Evolutionary conservation across 1,140 invertebrate species (phyloP).

Genomic region (Hydropsyche tenuis): DNA sequence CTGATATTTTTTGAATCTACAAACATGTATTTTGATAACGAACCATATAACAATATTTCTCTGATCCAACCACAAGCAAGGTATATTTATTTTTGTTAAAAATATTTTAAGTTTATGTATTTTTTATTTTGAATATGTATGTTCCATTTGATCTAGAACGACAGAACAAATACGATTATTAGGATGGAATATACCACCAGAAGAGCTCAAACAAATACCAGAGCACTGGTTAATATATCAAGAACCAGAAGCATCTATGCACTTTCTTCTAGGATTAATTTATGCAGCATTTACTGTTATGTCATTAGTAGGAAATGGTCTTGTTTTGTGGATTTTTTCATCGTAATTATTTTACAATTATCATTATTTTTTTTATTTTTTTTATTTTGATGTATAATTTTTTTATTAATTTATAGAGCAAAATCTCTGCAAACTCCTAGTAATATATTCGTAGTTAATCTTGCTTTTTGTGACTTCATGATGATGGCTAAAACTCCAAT

Average conservation of each 20-base stretch:
- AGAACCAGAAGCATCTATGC: conserved; percentile 80
- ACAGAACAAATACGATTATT: conserved; percentile 61
- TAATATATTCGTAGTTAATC: conserved; percentile 87
- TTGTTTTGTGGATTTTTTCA: conserved; percentile 89
- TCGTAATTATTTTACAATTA: conserved; percentile 66
- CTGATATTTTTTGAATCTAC: neutral
- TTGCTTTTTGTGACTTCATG: conserved; percentile 85
- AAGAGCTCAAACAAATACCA: conserved; percentile 77
- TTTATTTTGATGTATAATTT: conserved; percentile 38
- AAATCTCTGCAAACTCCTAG: conserved; percentile 85
- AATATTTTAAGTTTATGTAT: neutral
- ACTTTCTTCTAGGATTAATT: conserved; percentile 81
- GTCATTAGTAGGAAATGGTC: conserved; percentile 81
- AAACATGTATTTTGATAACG: conserved; percentile 44
- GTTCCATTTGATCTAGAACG: conserved; percentile 14
- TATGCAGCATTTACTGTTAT: conserved; percentile 82
- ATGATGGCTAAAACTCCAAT: conserved; percentile 89
- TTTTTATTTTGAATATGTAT: neutral
- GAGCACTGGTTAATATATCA: conserved; percentile 83
- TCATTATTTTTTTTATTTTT: neutral
- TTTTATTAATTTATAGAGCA: conserved; percentile 66
- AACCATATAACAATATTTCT: conserved; percentile 34
- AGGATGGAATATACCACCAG: conserved; percentile 79
- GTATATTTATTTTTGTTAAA: conserved; percentile 20
- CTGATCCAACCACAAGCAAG: conserved; percentile 42